Evolutionary conservation across 1,140 invertebrate species (phyloP).

Genomic region (Dufourea novaeangliae): DNA sequence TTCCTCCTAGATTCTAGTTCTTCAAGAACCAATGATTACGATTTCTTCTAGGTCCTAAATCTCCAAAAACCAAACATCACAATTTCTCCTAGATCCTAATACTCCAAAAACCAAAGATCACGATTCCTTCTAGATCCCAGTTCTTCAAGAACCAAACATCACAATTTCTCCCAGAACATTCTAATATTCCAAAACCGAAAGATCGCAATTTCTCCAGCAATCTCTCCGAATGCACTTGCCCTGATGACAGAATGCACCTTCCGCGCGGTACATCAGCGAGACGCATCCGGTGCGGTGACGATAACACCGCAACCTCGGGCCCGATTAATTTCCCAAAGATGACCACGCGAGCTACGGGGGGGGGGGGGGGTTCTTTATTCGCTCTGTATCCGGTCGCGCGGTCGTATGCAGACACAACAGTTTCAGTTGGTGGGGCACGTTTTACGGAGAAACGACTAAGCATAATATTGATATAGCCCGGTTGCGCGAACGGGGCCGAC

Average conservation of each 20-base stretch:
- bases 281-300: not conserved
- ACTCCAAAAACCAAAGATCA: no score
- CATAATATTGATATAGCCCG: conserved; percentile 72
- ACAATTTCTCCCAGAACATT: no score
- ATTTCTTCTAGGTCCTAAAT: no score
- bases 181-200: no score
- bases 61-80: no score
- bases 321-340: conserved; percentile 38
- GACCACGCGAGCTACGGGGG: no score
- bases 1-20: no score
- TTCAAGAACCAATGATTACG: no score
- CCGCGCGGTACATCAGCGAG: not conserved
- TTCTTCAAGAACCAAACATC: no score
- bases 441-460: conserved; percentile 74
- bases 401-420: conserved; percentile 71
- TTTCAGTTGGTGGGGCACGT: conserved; percentile 63
- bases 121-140: no score
- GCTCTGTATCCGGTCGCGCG: conserved; percentile 22
- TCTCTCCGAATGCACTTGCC: not conserved
- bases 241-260: not conserved
- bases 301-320: conserved; percentile 4
- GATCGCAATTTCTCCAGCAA: no score
- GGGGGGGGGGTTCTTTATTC: conserved; percentile 12
- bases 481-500: conserved; percentile 30
- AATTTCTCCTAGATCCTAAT: no score